Conservation (phyloP, 2,888 invertebrate genomes). For the Callyntrura sp. region DNA sequence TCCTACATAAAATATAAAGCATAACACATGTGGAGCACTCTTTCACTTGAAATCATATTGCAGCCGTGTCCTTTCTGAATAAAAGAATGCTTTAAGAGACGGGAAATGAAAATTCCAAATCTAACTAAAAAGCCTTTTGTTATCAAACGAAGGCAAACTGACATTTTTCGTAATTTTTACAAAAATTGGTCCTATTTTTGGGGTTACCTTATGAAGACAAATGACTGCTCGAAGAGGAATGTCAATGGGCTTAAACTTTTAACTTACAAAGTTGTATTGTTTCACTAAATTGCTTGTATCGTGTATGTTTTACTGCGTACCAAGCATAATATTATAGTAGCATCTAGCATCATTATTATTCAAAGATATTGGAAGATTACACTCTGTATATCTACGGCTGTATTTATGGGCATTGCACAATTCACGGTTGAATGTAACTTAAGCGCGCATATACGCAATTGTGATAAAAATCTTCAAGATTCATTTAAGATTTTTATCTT, state of each 20-base stretch:
- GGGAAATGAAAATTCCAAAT: constrained; percentile 70
- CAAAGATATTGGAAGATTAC: background rate
- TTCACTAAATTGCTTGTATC: constrained; percentile 12
- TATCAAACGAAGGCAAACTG: background rate
- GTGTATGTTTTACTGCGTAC: background rate
- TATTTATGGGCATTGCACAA: constrained; percentile 30
- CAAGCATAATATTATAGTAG: background rate
- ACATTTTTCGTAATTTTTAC: background rate
- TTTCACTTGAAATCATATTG: background rate
- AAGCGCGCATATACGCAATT: constrained; percentile 49
- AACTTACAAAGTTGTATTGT: constrained; percentile 42
- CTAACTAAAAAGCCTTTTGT: background rate
- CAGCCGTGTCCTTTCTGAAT: background rate
- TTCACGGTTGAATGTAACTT: constrained; percentile 68
- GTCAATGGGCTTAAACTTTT: background rate
- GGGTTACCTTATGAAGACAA: background rate
- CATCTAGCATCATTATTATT: background rate
- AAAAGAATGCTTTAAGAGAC: constrained; percentile 13
- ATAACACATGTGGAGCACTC: background rate
- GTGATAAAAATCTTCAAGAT: constrained; percentile 67
- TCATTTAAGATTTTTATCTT: constrained; percentile 57
- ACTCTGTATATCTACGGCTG: background rate
- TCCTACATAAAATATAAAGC: background rate
- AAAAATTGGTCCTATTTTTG: constrained; percentile 24
- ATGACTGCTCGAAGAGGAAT: constrained; percentile 5